Conservation (phyloP, 2,797 vertebrate genomes). For the Pseudomugil gertrudae region DNA sequence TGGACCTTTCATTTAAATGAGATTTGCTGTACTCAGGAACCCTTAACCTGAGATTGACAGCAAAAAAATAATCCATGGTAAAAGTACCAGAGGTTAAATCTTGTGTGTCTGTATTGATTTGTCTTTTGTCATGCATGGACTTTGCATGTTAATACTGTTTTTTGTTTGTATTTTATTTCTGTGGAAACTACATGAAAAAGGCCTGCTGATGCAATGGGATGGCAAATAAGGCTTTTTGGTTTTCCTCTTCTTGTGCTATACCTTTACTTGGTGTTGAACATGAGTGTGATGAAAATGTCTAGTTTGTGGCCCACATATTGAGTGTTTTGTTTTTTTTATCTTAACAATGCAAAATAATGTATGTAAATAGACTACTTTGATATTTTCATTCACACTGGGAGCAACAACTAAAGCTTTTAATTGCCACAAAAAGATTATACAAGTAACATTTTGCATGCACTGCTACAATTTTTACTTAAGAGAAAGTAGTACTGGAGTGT, state of each 20-base stretch:
- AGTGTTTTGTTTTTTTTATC: conserved; percentile 2
- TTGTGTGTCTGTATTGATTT: conserved; percentile 39
- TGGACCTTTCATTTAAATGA: conserved; percentile 12
- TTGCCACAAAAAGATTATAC: neutral
- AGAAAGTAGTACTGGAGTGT: neutral
- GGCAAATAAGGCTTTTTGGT: neutral
- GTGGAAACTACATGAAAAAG: conserved; percentile 18
- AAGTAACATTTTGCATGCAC: neutral
- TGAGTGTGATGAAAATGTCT: neutral
- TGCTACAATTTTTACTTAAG: neutral
- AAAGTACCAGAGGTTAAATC: conserved; percentile 19
- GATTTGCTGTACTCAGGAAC: conserved; percentile 11
- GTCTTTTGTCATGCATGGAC: conserved; percentile 50
- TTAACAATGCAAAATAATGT: neutral
- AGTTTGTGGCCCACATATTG: conserved; percentile 41
- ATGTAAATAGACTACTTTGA: neutral
- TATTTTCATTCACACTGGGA: neutral
- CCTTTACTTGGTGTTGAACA: neutral
- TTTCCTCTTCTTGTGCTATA: conserved; percentile 10
- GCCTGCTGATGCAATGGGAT: conserved; percentile 36
- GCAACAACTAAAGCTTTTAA: neutral
- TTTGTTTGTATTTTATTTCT: too few relatives aligned
- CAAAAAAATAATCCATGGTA: neutral
- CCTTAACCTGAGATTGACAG: conserved; percentile 3
- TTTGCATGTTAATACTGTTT: conserved; percentile 47